Evolutionary conservation across 2,888 invertebrate genomes (phyloP).

Genomic region (Drosophila setosimentum): DNA sequence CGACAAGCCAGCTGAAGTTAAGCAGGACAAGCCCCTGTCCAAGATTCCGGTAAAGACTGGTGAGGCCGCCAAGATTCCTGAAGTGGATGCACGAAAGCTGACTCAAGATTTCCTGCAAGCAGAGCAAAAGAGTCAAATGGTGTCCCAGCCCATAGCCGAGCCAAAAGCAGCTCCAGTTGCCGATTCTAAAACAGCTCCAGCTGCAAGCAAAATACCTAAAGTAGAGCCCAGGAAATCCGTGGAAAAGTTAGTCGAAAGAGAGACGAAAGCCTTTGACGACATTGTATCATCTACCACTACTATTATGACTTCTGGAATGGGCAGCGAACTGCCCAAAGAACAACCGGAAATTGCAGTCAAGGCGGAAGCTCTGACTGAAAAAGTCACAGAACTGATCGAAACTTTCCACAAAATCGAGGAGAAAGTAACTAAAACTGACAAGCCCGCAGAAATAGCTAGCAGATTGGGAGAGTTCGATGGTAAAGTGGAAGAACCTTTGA

Average conservation of each 20-base stretch:
- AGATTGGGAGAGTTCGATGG: conserved; percentile 42
- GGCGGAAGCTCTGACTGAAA: conserved; percentile 67
- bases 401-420: conserved; percentile 69
- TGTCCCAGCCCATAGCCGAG: conserved; percentile 7
- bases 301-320: conserved; percentile 64
- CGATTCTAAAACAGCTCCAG: conserved; percentile 57
- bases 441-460: conserved; percentile 29
- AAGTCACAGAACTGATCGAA: conserved; percentile 61
- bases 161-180: not conserved
- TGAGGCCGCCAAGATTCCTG: conserved; percentile 37
- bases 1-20: conserved; percentile 53
- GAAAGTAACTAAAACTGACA: conserved; percentile 49
- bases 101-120: conserved; percentile 69
- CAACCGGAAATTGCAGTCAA: conserved; percentile 59
- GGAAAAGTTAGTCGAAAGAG: conserved; percentile 57
- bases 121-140: conserved; percentile 57
- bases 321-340: conserved; percentile 34
- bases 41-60: conserved; percentile 69
- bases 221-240: conserved; percentile 70
- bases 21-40: conserved; percentile 59
- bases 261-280: conserved; percentile 60
- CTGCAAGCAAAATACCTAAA: conserved; percentile 72
- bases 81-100: conserved; percentile 60
- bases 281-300: conserved; percentile 58
- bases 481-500: conserved; percentile 28